Conservation (phyloP, 2,797 vertebrate species). For the Natrix natrix region DNA sequence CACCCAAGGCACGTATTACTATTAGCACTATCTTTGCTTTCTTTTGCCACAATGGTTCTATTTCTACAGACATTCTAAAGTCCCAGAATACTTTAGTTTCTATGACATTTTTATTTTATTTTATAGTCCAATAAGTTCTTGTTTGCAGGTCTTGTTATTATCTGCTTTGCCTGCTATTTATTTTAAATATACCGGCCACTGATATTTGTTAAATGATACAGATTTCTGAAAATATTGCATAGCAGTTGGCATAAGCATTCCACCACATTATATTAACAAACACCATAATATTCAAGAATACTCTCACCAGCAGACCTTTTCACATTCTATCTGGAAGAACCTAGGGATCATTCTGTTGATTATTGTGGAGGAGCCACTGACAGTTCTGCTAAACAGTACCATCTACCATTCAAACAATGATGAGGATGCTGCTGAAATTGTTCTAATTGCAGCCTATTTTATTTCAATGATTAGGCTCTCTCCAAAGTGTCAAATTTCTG, state of each 20-base stretch:
- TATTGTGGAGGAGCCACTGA: neutral
- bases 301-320: neutral
- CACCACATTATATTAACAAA: neutral
- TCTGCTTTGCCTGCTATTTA: no score
- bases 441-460: neutral
- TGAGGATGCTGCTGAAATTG: neutral
- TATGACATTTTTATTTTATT: no score
- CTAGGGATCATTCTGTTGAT: neutral
- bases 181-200: no score
- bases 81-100: no score
- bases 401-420: neutral
- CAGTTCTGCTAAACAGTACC: no score
- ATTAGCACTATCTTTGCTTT: no score
- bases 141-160: no score
- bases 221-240: neutral
- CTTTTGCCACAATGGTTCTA: no score
- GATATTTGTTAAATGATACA: neutral
- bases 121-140: no score
- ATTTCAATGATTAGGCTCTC: neutral
- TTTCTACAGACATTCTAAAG: no score
- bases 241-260: neutral
- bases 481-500: neutral
- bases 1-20: no score
- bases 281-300: neutral
- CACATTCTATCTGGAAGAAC: neutral